A percentile compares a stretch with the other conserved stretches of the same genome.
These are phyloP conservation scores for Pollicipes pollicipes DNA, from an alignment of 1,140 invertebrate genomes.

Conservation along the genomic window DNA sequence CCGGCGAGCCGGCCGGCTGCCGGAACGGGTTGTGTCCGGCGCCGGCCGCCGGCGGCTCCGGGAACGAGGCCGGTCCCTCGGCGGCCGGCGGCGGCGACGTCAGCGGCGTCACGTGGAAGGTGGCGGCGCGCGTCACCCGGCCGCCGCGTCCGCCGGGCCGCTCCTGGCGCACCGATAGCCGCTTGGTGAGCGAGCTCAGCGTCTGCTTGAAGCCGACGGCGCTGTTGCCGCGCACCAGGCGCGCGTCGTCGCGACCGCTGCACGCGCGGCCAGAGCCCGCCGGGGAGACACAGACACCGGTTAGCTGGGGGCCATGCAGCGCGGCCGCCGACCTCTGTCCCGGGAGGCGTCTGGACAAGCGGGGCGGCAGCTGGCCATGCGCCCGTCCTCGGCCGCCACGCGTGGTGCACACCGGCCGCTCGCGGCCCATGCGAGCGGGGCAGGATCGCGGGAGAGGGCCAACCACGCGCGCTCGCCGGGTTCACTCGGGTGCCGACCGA, in stretches of 20 bases:
- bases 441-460: too few species aligned
- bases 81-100: not conserved
- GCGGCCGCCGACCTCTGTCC: not conserved
- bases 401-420: too few species aligned
- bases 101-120: not conserved
- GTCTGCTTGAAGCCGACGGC: not conserved
- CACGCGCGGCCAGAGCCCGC: too few species aligned
- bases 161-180: not conserved
- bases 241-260: not conserved
- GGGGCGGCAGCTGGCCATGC: too few species aligned
- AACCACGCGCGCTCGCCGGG: too few species aligned
- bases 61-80: not conserved
- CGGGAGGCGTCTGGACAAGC: not conserved
- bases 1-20: not conserved
- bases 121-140: not conserved
- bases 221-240: not conserved
- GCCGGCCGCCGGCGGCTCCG: not conserved
- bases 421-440: too few species aligned
- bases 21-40: not conserved
- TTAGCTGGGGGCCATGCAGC: not conserved
- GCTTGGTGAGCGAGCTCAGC: not conserved
- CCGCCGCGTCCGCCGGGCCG: not conserved
- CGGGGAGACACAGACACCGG: not conserved
- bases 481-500: too few species aligned
- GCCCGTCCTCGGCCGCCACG: too few species aligned